phyloP scores from a whole-genome alignment of 2,113 vertebrate genomes.

The rabbit (Oryctolagus cuniculus) region DNA sequence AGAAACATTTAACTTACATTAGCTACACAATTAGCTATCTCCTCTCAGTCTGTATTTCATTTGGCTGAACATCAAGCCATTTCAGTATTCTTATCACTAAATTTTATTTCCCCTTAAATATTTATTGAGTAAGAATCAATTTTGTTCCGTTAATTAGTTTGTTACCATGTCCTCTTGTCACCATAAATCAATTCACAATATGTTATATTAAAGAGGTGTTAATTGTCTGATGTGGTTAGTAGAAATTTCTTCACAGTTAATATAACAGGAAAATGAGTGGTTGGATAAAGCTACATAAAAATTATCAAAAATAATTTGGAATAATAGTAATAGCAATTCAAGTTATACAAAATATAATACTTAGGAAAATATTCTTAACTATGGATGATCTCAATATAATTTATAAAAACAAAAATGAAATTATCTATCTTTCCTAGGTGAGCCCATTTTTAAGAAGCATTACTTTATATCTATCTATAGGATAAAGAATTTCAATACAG shows the following conservation, averaged over 20 bases:
- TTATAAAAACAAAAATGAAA: neutral
- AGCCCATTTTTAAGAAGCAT: neutral
- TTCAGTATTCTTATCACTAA: slow-evolving; percentile 52
- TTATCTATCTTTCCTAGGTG: neutral
- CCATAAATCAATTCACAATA: slow-evolving; percentile 73
- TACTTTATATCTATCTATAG: neutral
- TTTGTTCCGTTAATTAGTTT: slow-evolving; percentile 81
- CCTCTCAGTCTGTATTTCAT: slow-evolving; percentile 5
- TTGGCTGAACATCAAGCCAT: slow-evolving; percentile 60
- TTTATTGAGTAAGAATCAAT: slow-evolving; percentile 80
- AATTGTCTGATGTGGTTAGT: slow-evolving; percentile 79
- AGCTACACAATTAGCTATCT: neutral
- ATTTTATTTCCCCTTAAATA: slow-evolving; percentile 73
- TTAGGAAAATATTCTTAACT: neutral
- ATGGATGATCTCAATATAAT: neutral
- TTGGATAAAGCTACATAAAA: slow-evolving; percentile 66
- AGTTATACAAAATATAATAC: neutral
- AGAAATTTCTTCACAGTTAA: slow-evolving; percentile 78
- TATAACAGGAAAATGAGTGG: slow-evolving; percentile 56
- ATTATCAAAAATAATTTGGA: slow-evolving; percentile 59
- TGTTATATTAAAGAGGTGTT: slow-evolving; percentile 82
- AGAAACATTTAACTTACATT: slow-evolving; percentile 61
- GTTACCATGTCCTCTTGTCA: slow-evolving; percentile 79
- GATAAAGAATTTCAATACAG: neutral
- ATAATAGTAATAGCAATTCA: slow-evolving; percentile 41